Evolutionary conservation across 1,140 invertebrate genomes (phyloP).

Genomic region (Sipha flava): DNA sequence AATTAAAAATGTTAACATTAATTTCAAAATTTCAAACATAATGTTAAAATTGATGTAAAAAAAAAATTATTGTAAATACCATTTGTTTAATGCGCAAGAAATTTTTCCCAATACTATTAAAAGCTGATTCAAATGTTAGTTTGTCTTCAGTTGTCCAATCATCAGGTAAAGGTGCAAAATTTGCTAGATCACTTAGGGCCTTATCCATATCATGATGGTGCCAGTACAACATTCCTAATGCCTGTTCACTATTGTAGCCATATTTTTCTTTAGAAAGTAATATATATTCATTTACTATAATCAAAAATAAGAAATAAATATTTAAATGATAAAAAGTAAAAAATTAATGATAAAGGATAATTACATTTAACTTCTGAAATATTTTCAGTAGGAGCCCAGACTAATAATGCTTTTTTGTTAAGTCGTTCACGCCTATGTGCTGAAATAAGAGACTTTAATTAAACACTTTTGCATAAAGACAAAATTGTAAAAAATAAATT

Average conservation of each 20-base stretch:
- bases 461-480: background rate
- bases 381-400: slow-evolving; percentile 87
- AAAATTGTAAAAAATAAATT: background rate
- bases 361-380: slow-evolving; percentile 80
- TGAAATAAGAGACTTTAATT: slow-evolving; percentile 43
- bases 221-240: slow-evolving; percentile 95
- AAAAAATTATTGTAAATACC: slow-evolving; percentile 52
- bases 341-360: slow-evolving; percentile 41
- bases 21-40: slow-evolving; percentile 19
- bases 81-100: slow-evolving; percentile 95
- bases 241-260: slow-evolving; percentile 95
- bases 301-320: slow-evolving; percentile 31
- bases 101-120: slow-evolving; percentile 96
- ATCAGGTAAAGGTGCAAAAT: slow-evolving; percentile 95
- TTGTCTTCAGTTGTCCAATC: slow-evolving; percentile 98
- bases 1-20: slow-evolving; percentile 18
- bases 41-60: slow-evolving; percentile 3
- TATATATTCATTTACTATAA: slow-evolving; percentile 88
- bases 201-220: slow-evolving; percentile 92
- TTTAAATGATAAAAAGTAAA: background rate
- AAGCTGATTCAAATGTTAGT: slow-evolving; percentile 95
- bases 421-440: slow-evolving; percentile 53
- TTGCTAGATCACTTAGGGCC: slow-evolving; percentile 84
- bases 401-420: slow-evolving; percentile 78
- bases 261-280: slow-evolving; percentile 94